These are phyloP conservation scores for Tipula confusa DNA, from an alignment of 2,888 invertebrate species.

Conservation along the genomic window DNA sequence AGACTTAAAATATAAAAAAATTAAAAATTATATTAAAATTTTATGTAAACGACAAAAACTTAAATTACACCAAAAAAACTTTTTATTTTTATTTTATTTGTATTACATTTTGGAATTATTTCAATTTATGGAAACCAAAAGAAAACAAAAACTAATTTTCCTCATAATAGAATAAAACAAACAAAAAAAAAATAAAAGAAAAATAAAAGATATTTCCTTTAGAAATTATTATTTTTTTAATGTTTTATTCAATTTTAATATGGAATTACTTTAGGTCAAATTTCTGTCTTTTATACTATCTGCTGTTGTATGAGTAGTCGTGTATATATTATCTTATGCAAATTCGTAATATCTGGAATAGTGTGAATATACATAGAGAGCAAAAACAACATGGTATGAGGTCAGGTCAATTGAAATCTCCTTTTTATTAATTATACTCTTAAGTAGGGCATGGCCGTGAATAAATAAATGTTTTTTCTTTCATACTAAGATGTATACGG, in stretches of 20 bases:
- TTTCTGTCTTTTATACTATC: not conserved
- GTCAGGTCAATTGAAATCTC: not conserved
- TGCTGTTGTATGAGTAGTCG: not conserved
- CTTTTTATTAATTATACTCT: not conserved
- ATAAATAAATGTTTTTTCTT: not conserved
- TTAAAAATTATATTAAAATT: not conserved
- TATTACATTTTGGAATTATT: slow-evolving; percentile 9
- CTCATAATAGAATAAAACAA: not conserved
- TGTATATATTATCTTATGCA: not conserved
- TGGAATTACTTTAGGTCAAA: not conserved
- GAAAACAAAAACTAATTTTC: not conserved
- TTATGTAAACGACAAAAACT: not conserved
- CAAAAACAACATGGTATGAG: not conserved
- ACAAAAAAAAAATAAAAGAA: not conserved
- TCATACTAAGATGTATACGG: not conserved
- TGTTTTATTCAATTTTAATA: not conserved
- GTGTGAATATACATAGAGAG: not conserved
- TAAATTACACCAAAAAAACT: not conserved
- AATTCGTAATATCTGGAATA: not conserved
- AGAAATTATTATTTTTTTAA: not conserved
- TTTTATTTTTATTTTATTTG: not conserved
- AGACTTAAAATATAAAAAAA: not conserved
- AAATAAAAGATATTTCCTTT: not conserved
- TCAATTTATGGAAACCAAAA: not conserved
- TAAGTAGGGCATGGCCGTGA: not conserved